Base-by-base conservation (phyloP, 2,888 invertebrate species). In the Lycophotia porphyrea region DNA sequence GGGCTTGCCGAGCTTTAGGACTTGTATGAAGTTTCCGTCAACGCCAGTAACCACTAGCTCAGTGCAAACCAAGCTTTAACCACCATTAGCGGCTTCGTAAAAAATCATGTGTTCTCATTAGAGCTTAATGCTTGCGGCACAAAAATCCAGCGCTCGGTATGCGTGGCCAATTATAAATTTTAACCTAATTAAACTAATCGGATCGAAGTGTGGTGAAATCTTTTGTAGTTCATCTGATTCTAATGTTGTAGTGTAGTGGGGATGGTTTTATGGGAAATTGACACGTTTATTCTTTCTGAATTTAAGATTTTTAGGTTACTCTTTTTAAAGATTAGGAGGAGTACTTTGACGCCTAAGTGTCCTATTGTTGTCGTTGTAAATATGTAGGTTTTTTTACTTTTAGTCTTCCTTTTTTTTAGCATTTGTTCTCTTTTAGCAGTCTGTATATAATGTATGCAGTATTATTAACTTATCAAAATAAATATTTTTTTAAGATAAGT, bases 41-140 rank as follows among this genome's bases (percentile, higher is more conserved):
- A n/a, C n/a, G n/a, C n/a, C n/a, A n/a, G n/a, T n/a, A n/a, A n/a
- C n/a, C n/a, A n/a, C n/a, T n/a, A n/a, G n/a, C 8, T 5, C 27
- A 71, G 36, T 84, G 68, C 24, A 70, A 36, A 68, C 61, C 24
- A 27, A 70, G 79, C 79, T 70, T 81, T 60, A 81, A 8, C n/a
- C 82, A 64, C 78, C 85, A 88, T 88, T 87, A 82, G 87, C 86
- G 90, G 84, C 89, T 90, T 90, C 89, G 84, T 90, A 87, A 88
- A 91, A 91, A 88, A 88, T 91, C 90, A 92, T 90, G 88, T 88
- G 87, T 81, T 80, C 90, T 91, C 92, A 91, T 93, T 93, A 91
- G 90, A 87, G 89, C 90, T 91, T 90, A 90, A 92, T 91, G 90
- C 91, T 90, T 86, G 88, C 89, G 88, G 79, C 89, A 90, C 90